Percentiles rank a stretch among this genome's conserved stretches.
Conservation (phyloP, 1,140 invertebrate species). For the Anoplophora glabripennis region DNA sequence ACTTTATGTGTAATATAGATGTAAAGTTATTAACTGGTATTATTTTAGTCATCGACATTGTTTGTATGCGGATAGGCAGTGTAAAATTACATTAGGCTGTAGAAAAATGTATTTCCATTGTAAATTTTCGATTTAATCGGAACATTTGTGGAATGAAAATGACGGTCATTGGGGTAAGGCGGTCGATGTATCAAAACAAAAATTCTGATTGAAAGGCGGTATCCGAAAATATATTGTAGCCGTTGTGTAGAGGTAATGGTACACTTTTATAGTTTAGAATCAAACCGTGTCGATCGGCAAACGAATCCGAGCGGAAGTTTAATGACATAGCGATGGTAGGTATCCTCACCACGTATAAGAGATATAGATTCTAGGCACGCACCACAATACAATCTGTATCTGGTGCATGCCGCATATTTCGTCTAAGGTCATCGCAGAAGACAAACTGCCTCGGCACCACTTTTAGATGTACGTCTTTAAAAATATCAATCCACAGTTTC, state of each 20-base stretch:
- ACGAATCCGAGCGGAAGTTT: conserved; percentile 7
- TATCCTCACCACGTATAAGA: conserved; percentile 20
- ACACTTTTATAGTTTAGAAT: conserved; percentile 17
- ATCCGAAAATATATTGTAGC: too few relatives aligned
- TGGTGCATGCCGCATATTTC: conserved; percentile 25
- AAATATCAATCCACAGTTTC: conserved; percentile 15
- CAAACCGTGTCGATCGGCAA: conserved; percentile 1
- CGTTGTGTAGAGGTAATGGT: neutral
- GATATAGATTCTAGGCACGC: conserved; percentile 13
- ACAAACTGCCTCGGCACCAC: conserved; percentile 18
- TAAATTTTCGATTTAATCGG: too few relatives aligned
- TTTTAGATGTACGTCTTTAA: conserved; percentile 14
- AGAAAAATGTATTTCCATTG: too few relatives aligned
- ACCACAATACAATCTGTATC: conserved; percentile 25
- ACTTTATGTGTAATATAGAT: too few relatives aligned
- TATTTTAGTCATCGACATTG: too few relatives aligned
- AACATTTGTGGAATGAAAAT: too few relatives aligned
- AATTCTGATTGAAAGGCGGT: too few relatives aligned
- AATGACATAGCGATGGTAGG: conserved; percentile 19
- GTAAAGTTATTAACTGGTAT: too few relatives aligned
- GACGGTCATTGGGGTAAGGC: too few relatives aligned
- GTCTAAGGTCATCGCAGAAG: conserved; percentile 17
- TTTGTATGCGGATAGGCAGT: too few relatives aligned
- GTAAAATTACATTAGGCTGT: too few relatives aligned
- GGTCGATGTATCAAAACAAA: too few relatives aligned